These are phyloP conservation scores for Drosophila lacicola DNA, from an alignment of 2,888 invertebrate species.

Conservation along the genomic window DNA sequence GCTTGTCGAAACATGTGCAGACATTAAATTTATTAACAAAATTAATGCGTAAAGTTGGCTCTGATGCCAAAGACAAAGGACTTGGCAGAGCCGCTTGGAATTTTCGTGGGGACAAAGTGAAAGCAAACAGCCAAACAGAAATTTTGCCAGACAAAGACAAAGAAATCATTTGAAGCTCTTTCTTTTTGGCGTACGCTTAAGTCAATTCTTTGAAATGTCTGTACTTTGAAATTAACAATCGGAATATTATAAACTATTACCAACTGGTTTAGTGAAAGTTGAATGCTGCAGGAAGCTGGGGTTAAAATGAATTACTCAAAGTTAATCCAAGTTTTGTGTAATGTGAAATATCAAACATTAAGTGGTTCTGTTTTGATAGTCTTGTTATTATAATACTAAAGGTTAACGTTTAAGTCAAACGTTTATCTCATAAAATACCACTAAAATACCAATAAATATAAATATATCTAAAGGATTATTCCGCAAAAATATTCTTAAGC, in stretches of 20 bases:
- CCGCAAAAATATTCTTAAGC: no score
- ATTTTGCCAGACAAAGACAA: slow-evolving; percentile 53
- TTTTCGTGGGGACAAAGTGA: slow-evolving; percentile 42
- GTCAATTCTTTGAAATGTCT: slow-evolving; percentile 6
- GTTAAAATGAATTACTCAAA: not conserved
- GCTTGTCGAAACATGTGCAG: slow-evolving; percentile 36
- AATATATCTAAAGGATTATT: no score
- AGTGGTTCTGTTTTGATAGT: no score
- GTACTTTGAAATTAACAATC: slow-evolving; percentile 32
- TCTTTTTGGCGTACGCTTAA: slow-evolving; percentile 8
- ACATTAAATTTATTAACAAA: slow-evolving; percentile 79
- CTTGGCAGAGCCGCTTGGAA: slow-evolving; percentile 43
- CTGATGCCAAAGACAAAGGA: slow-evolving; percentile 35
- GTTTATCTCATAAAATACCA: no score
- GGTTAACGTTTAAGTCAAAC: no score
- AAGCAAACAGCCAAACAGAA: slow-evolving; percentile 58
- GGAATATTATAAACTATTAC: slow-evolving; percentile 15
- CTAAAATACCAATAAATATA: no score
- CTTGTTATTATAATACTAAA: no score
- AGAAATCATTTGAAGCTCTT: slow-evolving; percentile 51
- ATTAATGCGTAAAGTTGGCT: slow-evolving; percentile 72
- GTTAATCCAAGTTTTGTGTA: no score
- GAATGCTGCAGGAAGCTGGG: slow-evolving; percentile 4
- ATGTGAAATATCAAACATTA: no score
- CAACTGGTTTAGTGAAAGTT: not conserved